A percentile compares a stretch with the other conserved stretches of the same genome.
Conservation (phyloP, 2,888 invertebrate species). For the Heteropelma amictum region DNA sequence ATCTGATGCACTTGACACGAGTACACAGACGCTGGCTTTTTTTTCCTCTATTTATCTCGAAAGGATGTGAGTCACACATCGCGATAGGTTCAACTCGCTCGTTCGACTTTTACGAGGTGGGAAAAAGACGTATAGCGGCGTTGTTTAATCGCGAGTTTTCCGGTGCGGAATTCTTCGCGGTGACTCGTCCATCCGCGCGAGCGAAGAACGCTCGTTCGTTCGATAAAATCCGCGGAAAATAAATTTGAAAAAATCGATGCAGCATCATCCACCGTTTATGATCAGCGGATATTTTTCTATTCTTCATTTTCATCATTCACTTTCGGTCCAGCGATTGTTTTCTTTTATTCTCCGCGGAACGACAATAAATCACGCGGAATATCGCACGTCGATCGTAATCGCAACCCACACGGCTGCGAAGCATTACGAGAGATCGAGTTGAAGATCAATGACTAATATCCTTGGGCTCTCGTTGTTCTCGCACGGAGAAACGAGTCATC, state of each 20-base stretch:
- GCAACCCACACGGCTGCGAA: conserved; percentile 1
- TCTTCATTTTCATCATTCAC: no score
- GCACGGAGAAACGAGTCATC: conserved; percentile 15
- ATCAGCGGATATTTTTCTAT: no score
- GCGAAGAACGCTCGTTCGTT: no score
- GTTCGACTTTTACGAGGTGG: background rate
- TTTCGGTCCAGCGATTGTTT: background rate
- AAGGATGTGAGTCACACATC: conserved; percentile 52
- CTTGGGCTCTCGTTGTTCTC: background rate
- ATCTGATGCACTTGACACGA: conserved; percentile 6
- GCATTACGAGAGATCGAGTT: background rate
- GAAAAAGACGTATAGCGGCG: background rate
- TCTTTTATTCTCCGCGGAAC: no score
- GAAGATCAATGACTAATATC: conserved; percentile 13
- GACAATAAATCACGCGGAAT: no score
- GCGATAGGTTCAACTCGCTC: background rate
- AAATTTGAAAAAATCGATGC: background rate
- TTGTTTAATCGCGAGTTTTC: conserved; percentile 40
- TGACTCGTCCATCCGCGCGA: conserved; percentile 12
- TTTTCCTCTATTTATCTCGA: conserved; percentile 4
- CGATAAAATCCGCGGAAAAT: background rate
- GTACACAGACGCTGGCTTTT: background rate
- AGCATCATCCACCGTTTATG: no score
- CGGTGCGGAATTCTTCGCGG: conserved; percentile 11
- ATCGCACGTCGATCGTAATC: no score